These are phyloP conservation scores for Meganola albula DNA, from an alignment of 2,888 invertebrate species.

Conservation along the genomic window DNA sequence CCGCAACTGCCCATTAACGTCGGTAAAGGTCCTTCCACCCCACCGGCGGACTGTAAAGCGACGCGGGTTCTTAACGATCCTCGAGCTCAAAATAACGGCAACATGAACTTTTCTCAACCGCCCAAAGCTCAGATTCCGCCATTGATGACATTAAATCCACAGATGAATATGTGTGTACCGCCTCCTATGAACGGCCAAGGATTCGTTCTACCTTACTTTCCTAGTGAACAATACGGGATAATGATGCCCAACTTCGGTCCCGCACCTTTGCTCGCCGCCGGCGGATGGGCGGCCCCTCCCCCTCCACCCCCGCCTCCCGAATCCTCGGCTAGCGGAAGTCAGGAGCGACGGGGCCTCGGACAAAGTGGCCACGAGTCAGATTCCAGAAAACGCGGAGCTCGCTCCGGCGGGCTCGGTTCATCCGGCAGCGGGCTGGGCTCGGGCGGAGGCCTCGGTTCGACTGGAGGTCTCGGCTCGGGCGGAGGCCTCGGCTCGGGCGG, in stretches of 20 bases:
- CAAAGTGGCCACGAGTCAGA: conserved; percentile 66
- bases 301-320: conserved; percentile 65
- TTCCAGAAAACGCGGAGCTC: conserved; percentile 66
- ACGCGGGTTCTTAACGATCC: conserved; percentile 21
- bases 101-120: conserved; percentile 29
- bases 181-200: conserved; percentile 54
- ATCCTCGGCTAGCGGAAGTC: conserved; percentile 39
- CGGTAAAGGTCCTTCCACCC: conserved; percentile 38
- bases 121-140: conserved; percentile 51
- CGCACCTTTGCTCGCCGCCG: conserved; percentile 37
- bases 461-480: conserved; percentile 31
- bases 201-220: conserved; percentile 60
- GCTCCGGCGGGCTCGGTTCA: conserved; percentile 37
- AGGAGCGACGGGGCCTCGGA: conserved; percentile 56
- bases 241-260: conserved; percentile 48
- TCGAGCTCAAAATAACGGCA: conserved; percentile 26
- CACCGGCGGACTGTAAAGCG: conserved; percentile 22
- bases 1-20: conserved; percentile 44
- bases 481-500: conserved; percentile 32
- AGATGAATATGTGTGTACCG: conserved; percentile 57
- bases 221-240: conserved; percentile 63
- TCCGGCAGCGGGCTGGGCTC: conserved; percentile 34
- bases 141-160: conserved; percentile 61
- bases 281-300: conserved; percentile 52
- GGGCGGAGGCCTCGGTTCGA: conserved; percentile 35